A percentile compares a stretch with the other conserved stretches of the same genome.
Evolutionary conservation across 23 tunicate genomes (phyloP).

Genomic region (Phallusia fumigata): DNA sequence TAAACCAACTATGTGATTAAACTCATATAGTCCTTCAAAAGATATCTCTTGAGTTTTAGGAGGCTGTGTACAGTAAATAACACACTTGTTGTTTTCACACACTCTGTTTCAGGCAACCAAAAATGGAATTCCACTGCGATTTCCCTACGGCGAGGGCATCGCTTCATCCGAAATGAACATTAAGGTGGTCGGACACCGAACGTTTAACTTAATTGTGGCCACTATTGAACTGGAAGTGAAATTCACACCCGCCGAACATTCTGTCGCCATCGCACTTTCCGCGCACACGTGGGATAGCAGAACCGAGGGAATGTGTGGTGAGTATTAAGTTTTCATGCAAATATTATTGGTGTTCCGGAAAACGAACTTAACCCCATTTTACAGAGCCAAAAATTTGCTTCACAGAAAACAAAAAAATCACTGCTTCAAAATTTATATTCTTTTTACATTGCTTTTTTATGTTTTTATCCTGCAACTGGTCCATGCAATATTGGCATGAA

Average conservation of each 20-base stretch:
- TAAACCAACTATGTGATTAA: no score
- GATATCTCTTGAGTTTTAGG: no score
- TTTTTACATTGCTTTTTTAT: no score
- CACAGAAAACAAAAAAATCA: no score
- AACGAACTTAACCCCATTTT: no score
- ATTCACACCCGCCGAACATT: constrained; percentile 30
- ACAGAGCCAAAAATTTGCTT: no score
- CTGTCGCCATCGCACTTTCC: constrained; percentile 40
- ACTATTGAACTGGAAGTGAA: constrained; percentile 50
- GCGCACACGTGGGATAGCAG: constrained; percentile 47
- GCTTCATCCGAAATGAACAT: background rate
- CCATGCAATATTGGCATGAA: no score
- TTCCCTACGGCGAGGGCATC: constrained; percentile 29
- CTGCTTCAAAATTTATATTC: no score
- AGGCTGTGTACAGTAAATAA: no score
- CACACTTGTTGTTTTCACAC: background rate
- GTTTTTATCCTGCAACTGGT: no score
- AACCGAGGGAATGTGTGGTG: constrained; percentile 68
- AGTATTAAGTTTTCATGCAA: constrained; percentile 2
- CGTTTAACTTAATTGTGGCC: constrained; percentile 9
- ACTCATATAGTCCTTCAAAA: no score
- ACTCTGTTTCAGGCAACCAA: constrained; percentile 24
- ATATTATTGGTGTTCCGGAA: no score
- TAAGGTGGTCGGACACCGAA: constrained; percentile 22
- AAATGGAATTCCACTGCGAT: background rate